Conservation (phyloP, 2,797 vertebrate genomes). For the Anas georgica region DNA sequence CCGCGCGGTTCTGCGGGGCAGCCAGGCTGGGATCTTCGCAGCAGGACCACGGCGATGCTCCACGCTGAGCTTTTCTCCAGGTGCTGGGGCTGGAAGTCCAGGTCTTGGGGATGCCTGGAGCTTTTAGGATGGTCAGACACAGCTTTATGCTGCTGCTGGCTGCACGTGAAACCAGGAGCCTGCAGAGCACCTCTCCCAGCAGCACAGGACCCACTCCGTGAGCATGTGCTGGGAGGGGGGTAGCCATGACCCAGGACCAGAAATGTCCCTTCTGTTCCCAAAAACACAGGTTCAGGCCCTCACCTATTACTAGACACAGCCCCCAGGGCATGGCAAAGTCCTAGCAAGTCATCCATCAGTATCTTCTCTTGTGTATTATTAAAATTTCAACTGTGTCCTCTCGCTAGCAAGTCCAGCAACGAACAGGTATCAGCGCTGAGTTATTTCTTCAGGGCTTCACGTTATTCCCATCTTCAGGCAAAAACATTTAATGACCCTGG, state of each 20-base stretch:
- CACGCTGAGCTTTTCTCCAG: neutral
- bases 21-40: neutral
- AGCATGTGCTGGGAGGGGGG: neutral
- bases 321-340: neutral
- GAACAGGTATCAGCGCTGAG: neutral
- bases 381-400: neutral
- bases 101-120: neutral
- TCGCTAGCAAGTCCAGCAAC: neutral
- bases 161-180: neutral
- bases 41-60: accelerated
- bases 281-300: neutral
- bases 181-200: neutral
- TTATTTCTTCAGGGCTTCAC: neutral
- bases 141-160: neutral
- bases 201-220: neutral
- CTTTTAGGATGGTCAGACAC: accelerated
- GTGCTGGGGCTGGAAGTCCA: neutral
- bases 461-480: neutral
- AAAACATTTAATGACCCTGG: neutral
- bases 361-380: neutral
- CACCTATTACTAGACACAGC: neutral
- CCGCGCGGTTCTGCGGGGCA: neutral
- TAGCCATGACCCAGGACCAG: neutral
- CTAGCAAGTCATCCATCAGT: neutral
- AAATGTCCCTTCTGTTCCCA: neutral